Base-by-base conservation (phyloP, 2,888 invertebrate species). In the Thymelicus sylvestris region DNA sequence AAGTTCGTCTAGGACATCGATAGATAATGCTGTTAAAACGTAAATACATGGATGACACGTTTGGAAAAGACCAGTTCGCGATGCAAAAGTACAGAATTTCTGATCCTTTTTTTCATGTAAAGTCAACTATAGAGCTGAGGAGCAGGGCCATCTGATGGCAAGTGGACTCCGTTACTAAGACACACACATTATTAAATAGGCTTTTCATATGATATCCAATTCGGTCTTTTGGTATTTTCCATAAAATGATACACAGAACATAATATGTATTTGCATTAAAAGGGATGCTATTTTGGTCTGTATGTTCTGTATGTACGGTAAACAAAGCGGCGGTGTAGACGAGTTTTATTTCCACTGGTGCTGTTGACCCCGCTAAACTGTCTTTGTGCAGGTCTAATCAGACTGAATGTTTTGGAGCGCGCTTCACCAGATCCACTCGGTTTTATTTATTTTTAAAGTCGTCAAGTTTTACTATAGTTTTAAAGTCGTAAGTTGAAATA, bases 321-420 rank as follows among this genome's bases (percentile, higher is more conserved):
- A 74, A 75, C 76, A 74, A 76, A 72, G 67, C 67, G 61, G 65
- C 48, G 62, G 63, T 68, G 71, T 73, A 73, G 73, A 67, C 66
- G 57, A 15, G 62, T 59, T 68, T 74, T 68, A 75, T 73, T 74
- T 75, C 73, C 66, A 72, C 72, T 60, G 64, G 75, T 75, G 76
- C 66, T 72, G 71, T 75, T 78, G 76, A 78, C 75, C 76, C 73
- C 63, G 70, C 66, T 15, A 59, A 67, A 72, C 67, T 59, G 61
- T 61, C 62, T 52, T 67, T 62, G 55, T 55, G 13, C 41, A 12
- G 52, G 39, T 55, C 19, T 44, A 24, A 41, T 50, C 50, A 64
- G 24, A 48, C 63, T n/a, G 8, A 15, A 15, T 31, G 19, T 66
- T 44, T 57, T 8, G 19, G 55, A 44, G 66, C 41, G 7, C 24